phyloP scores from a whole-genome alignment of 2,888 invertebrate genomes.

The Rhimphoctona megacephalus region DNA sequence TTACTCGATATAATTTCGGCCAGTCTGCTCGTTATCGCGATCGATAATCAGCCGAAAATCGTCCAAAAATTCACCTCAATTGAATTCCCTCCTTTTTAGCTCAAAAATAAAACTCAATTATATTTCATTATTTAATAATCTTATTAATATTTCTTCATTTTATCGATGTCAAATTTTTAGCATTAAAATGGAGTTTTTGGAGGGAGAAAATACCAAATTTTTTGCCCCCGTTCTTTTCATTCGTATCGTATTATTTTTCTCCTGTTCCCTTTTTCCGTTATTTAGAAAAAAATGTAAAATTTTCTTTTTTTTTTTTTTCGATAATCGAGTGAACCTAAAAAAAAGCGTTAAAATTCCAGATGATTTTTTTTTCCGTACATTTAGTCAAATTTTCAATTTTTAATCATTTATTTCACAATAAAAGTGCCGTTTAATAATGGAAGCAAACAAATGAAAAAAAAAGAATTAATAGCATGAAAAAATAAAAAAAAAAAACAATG shows the following conservation, averaged over 20 bases:
- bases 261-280: constrained; percentile 66
- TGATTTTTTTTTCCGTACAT: no score
- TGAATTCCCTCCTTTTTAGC: neutral
- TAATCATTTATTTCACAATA: neutral
- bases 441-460: neutral
- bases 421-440: neutral
- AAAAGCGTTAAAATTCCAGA: neutral
- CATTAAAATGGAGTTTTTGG: neutral
- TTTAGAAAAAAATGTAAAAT: neutral
- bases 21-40: constrained; percentile 2
- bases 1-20: neutral
- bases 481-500: no score
- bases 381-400: neutral
- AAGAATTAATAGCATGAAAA: neutral
- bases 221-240: constrained; percentile 24
- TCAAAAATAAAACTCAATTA: neutral
- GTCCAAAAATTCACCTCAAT: neutral
- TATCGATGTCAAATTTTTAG: neutral
- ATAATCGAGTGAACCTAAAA: constrained; percentile 72
- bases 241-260: constrained; percentile 62
- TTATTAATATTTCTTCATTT: no score
- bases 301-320: neutral
- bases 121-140: neutral
- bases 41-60: neutral
- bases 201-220: neutral